phyloP scores from a whole-genome alignment of 2,113 vertebrate genomes.

The Sylvietta virens region DNA sequence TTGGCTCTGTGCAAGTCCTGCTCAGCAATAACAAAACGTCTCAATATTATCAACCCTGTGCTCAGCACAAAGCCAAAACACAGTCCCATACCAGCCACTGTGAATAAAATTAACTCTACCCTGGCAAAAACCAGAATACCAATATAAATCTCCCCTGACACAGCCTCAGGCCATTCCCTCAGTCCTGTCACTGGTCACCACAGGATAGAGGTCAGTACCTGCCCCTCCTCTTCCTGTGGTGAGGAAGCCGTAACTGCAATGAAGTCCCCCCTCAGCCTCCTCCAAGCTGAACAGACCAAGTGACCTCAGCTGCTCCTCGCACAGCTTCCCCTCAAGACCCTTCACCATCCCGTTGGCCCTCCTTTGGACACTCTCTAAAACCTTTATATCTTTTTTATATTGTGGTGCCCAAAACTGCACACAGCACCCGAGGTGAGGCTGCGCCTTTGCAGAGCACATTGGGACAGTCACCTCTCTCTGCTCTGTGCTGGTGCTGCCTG shows the following conservation, averaged over 20 bases:
- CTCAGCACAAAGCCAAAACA: not conserved
- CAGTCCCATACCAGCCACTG: not conserved
- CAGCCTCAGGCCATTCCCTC: not conserved
- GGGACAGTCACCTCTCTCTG: not conserved
- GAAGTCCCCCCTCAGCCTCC: not conserved
- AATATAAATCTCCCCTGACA: not conserved
- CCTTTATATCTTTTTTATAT: not conserved
- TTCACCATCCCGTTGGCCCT: fast-evolving
- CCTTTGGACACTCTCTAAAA: not conserved
- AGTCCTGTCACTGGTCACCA: not conserved
- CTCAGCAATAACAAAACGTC: not conserved
- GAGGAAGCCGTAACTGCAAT: not conserved
- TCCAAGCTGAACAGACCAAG: not conserved
- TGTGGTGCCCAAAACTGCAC: not conserved
- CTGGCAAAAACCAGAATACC: not conserved
- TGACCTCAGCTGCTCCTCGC: not conserved
- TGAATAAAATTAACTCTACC: not conserved
- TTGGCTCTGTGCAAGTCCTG: not conserved
- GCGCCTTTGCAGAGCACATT: not conserved
- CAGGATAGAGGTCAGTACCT: not conserved
- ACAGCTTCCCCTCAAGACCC: not conserved
- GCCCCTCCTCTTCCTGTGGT: not conserved
- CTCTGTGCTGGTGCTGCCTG: too few relatives aligned
- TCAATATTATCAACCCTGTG: not conserved
- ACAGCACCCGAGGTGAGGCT: fast-evolving